phyloP scores from a whole-genome alignment of 1,140 invertebrate species.

The Conopomorpha cramerella region DNA sequence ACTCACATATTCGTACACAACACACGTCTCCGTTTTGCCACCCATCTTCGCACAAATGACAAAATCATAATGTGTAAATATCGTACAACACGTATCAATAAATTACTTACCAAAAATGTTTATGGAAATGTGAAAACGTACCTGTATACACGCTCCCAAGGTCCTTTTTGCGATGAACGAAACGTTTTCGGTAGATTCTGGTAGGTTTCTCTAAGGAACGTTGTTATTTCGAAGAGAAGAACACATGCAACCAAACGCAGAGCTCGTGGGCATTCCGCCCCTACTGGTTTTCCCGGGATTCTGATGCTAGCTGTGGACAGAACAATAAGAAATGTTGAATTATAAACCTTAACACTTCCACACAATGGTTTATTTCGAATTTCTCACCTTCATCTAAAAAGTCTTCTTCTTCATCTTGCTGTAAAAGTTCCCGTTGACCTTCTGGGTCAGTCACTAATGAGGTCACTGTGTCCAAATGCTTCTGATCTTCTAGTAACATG shows the following conservation, averaged over 20 bases:
- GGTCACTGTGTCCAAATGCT: constrained; percentile 70
- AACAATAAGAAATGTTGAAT: too few species aligned
- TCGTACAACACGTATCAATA: constrained; percentile 29
- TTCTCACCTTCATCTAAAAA: constrained; percentile 88
- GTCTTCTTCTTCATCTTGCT: constrained; percentile 96
- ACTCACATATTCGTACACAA: constrained; percentile 59
- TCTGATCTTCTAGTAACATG: constrained; percentile 75
- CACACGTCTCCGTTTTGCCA: constrained; percentile 52
- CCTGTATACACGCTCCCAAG: constrained; percentile 80
- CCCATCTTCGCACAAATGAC: constrained; percentile 56
- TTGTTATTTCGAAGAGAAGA: constrained; percentile 93
- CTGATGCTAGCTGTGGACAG: constrained; percentile 77
- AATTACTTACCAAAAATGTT: constrained; percentile 33
- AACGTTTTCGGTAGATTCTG: constrained; percentile 76
- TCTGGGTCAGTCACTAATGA: constrained; percentile 78
- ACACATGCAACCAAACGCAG: constrained; percentile 91
- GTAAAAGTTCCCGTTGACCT: constrained; percentile 81
- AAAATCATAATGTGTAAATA: constrained; percentile 40
- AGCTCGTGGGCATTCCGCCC: constrained; percentile 82
- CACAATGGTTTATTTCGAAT: not conserved
- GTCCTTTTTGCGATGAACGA: constrained; percentile 69
- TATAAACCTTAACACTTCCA: not conserved
- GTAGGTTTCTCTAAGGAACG: constrained; percentile 96
- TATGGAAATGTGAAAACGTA: constrained; percentile 16
- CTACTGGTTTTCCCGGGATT: constrained; percentile 72